Evolutionary conservation across 1,140 invertebrate genomes (phyloP).

Genomic region (Drosophila athabasca): DNA sequence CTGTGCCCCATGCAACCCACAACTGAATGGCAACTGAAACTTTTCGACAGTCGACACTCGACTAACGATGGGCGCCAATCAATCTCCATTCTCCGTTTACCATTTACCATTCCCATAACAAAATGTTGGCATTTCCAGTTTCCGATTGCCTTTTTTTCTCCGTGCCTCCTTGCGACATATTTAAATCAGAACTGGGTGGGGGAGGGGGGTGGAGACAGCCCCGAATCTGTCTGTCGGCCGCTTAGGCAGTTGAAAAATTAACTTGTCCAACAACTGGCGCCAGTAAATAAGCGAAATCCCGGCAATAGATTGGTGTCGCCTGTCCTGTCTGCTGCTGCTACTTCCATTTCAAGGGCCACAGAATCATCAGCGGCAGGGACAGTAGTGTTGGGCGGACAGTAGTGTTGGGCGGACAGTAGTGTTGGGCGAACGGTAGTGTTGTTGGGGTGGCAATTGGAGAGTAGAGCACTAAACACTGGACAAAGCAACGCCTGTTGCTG

Average conservation of each 20-base stretch:
- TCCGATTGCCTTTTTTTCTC: constrained; percentile 40
- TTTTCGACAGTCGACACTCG: constrained; percentile 25
- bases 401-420: neutral
- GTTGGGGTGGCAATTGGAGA: constrained; percentile 7
- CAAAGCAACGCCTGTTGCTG: too few species aligned
- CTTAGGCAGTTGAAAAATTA: constrained; percentile 78
- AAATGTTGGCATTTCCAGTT: constrained; percentile 48
- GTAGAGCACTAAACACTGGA: constrained; percentile 4
- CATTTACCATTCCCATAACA: constrained; percentile 29
- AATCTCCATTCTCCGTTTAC: constrained; percentile 40
- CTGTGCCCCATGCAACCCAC: neutral
- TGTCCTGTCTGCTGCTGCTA: constrained; percentile 10
- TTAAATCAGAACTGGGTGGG: constrained; percentile 59
- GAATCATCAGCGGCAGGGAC: constrained; percentile 45
- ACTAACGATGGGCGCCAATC: constrained; percentile 59
- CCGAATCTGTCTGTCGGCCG: constrained; percentile 58
- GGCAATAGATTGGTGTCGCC: too few species aligned
- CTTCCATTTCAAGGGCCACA: constrained; percentile 43
- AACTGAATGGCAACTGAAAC: constrained; percentile 48
- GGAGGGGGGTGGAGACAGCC: constrained; percentile 1
- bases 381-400: too few species aligned
- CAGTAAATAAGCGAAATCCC: constrained; percentile 42
- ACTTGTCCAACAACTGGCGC: constrained; percentile 72
- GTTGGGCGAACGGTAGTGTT: neutral
- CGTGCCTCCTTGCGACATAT: constrained; percentile 66